Evolutionary conservation across 2,113 vertebrate species (phyloP), one percentile per base, ranked within the genome.

Genomic region (Rhea pennata): DNA sequence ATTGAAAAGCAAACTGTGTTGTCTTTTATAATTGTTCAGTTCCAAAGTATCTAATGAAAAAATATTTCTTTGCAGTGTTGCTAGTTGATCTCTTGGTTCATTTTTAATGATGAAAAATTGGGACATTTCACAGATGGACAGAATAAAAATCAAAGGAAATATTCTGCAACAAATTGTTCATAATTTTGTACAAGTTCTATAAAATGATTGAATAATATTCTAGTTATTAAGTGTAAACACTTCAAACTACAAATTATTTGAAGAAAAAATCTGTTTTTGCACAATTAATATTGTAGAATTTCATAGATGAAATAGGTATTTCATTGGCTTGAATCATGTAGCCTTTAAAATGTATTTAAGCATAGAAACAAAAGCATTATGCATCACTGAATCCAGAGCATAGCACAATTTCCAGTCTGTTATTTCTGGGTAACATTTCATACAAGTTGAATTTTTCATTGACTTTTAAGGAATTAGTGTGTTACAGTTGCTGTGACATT

Each of bases 141-240:
- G 48, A 95, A 64, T 85, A 92, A 95, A 95, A 96, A 92, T 82
- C 87, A 51, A 77, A 67, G 42, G 72, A 94, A 75, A 92, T 84
- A 92, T 86, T 95, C 23, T 53, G 66, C 81, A 93, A 58, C 69
- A 80, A 96, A 95, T 54, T 94, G 72, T 95, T 97, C 92, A n/a
- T 62, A 70, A 65, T 61, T 94, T 20, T 92, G 33, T 92, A 78
- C 33, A 75, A 46, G 33, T 53, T 96, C 88, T 94, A 87, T 94
- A 78, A 96, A 95, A 82, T 82, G 39, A 81, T 96, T 94, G 96
- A 94, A 79, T 94, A 93, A 75, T 96, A 73, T 62, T 96, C 89
- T 80, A 69, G 31, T 85, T 96, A 80, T 81, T 79, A 94, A 90
- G 66, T 95, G 48, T 85, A 92, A 96, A 92, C 84, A 84, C 40